A percentile compares a stretch with the other conserved stretches of the same genome.
Conservation (phyloP, 2,888 invertebrate species). For the Callosobruchus maculatus region DNA sequence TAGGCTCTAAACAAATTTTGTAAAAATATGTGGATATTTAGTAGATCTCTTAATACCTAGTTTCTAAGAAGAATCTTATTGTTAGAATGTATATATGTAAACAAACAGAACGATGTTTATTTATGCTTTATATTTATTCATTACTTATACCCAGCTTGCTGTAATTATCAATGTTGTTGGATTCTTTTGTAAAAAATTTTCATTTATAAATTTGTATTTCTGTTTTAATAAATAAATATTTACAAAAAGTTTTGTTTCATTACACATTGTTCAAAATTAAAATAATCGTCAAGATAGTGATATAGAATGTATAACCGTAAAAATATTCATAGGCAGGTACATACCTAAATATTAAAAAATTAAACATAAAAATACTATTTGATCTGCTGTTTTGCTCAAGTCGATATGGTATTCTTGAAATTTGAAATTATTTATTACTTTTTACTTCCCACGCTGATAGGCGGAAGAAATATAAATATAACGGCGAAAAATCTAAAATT, state of each 20-base stretch:
- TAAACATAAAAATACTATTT: no score
- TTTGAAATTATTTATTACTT: no score
- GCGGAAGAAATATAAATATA: no score
- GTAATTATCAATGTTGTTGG: slow-evolving; percentile 39
- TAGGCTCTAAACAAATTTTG: slow-evolving; percentile 47
- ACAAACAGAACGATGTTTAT: slow-evolving; percentile 31
- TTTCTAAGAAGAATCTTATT: slow-evolving; percentile 31
- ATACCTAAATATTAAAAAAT: no score
- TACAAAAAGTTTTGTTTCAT: slow-evolving; percentile 19
- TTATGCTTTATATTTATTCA: slow-evolving; percentile 39
- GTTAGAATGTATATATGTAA: slow-evolving; percentile 38
- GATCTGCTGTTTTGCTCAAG: no score
- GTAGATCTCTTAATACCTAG: slow-evolving; percentile 42
- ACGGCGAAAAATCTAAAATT: no score
- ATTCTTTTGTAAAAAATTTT: slow-evolving; percentile 37
- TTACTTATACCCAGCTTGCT: slow-evolving; percentile 32
- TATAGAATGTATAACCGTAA: no score
- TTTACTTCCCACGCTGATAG: no score
- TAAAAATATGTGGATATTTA: slow-evolving; percentile 51
- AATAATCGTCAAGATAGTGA: no score
- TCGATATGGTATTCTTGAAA: no score
- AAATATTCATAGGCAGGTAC: no score
- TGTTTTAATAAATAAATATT: slow-evolving; percentile 38
- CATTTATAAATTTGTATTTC: slow-evolving; percentile 38
- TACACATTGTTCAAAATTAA: no score